Evolutionary conservation across 2,888 invertebrate genomes (phyloP).

Genomic region (Yponomeuta evonymella): DNA sequence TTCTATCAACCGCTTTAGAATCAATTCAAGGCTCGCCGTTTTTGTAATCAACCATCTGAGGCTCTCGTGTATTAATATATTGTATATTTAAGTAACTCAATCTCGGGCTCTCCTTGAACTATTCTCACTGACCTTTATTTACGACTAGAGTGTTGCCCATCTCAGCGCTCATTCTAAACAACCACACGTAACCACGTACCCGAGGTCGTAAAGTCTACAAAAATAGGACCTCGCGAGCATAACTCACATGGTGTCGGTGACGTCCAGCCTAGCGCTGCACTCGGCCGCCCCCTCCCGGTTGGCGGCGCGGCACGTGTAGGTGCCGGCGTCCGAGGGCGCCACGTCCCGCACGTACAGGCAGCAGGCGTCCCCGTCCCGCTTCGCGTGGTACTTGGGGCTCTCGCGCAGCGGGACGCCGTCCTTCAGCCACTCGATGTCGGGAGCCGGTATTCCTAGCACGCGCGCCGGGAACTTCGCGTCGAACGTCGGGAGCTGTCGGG

Average conservation of each 20-base stretch:
- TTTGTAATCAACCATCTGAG: no score
- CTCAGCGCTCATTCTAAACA: no score
- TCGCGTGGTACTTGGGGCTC: slow-evolving; percentile 83
- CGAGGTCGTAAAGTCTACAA: no score
- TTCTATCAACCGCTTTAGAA: no score
- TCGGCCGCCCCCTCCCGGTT: slow-evolving; percentile 88
- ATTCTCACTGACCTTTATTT: no score
- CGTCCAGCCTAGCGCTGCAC: slow-evolving; percentile 83
- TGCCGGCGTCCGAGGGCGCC: slow-evolving; percentile 80
- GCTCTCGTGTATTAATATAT: no score
- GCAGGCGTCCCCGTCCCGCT: slow-evolving; percentile 86
- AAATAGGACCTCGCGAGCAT: no score
- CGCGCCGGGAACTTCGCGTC: slow-evolving; percentile 90
- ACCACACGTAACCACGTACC: no score
- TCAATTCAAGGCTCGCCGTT: no score
- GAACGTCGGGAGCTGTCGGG: slow-evolving; percentile 79
- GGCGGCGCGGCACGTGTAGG: slow-evolving; percentile 84
- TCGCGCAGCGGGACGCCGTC: slow-evolving; percentile 84
- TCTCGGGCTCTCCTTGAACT: no score
- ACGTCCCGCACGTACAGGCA: slow-evolving; percentile 85
- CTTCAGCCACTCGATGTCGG: slow-evolving; percentile 92
- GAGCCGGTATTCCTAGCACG: slow-evolving; percentile 87
- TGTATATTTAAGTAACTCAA: no score
- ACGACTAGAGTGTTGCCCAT: no score
- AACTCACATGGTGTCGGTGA: slow-evolving; percentile 89